These are phyloP conservation scores for Ridgeia piscesae DNA, from an alignment of 1,140 invertebrate genomes.

Conservation along the genomic window DNA sequence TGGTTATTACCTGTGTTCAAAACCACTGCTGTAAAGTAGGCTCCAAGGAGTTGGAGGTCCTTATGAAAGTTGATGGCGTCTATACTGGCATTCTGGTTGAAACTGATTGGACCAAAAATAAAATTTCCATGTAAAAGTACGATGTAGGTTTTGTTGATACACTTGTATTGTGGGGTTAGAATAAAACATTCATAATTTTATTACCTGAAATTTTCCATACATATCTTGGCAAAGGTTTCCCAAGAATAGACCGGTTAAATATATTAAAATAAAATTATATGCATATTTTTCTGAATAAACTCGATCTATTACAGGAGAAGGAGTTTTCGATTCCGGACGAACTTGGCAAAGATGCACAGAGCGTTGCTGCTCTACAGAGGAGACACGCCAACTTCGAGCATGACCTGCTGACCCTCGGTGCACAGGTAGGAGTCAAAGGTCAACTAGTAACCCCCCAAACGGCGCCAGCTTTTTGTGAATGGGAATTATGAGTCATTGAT, in stretches of 20 bases:
- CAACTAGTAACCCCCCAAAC: background rate
- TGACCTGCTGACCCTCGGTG: slow-evolving; percentile 88
- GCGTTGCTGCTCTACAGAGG: slow-evolving; percentile 88
- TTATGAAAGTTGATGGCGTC: too few relatives aligned
- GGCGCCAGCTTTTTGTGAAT: background rate
- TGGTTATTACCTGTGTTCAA: background rate
- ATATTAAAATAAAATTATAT: too few relatives aligned
- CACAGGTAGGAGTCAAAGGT: slow-evolving; percentile 65
- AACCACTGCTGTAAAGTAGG: too few relatives aligned
- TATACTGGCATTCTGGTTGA: too few relatives aligned
- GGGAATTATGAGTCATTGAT: background rate
- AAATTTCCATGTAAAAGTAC: background rate
- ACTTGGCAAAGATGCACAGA: slow-evolving; percentile 93
- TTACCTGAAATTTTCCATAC: too few relatives aligned
- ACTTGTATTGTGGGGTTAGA: background rate
- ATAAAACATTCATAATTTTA: too few relatives aligned
- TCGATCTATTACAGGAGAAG: slow-evolving; percentile 69
- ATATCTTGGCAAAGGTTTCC: too few relatives aligned
- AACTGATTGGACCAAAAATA: background rate
- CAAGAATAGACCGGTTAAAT: too few relatives aligned
- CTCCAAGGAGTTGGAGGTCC: too few relatives aligned
- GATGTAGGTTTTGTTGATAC: background rate
- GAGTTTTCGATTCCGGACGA: slow-evolving; percentile 97
- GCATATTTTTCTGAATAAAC: too few relatives aligned
- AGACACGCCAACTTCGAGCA: slow-evolving; percentile 96